phyloP scores from a whole-genome alignment of 1,140 invertebrate species.

The Phortica variegata region DNA sequence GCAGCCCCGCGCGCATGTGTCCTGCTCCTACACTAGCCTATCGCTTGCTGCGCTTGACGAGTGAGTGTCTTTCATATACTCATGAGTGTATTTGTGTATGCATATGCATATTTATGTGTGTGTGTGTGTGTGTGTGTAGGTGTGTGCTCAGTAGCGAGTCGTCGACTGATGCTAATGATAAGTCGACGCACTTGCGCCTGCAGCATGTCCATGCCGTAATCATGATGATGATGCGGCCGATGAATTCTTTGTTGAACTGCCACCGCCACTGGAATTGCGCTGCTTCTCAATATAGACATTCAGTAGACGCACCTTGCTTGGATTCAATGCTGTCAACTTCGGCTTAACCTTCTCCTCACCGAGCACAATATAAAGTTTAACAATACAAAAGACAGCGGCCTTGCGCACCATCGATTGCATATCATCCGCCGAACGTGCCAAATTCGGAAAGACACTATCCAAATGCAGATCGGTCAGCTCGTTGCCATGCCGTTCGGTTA shows the following conservation, averaged over 20 bases:
- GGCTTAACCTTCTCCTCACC: conserved; percentile 81
- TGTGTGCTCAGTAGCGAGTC: not conserved
- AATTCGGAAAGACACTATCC: conserved; percentile 80
- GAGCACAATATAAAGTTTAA: conserved; percentile 82
- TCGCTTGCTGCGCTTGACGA: conserved; percentile 19
- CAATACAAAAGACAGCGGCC: conserved; percentile 93
- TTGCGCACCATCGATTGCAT: conserved; percentile 87
- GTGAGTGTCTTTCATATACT: conserved; percentile 30
- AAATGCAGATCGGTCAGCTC: conserved; percentile 75
- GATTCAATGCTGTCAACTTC: conserved; percentile 74
- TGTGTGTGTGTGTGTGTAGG: conserved; percentile 11
- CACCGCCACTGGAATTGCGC: conserved; percentile 31
- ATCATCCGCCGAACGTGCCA: conserved; percentile 86
- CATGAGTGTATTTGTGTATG: conserved; percentile 9
- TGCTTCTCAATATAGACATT: conserved; percentile 54
- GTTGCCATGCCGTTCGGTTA: conserved; percentile 70
- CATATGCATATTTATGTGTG: conserved; percentile 4
- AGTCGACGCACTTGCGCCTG: not conserved
- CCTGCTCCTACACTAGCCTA: too few relatives aligned
- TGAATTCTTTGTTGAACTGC: conserved; percentile 48
- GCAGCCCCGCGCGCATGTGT: too few relatives aligned
- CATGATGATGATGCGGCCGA: conserved; percentile 52
- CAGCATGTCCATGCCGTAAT: conserved; percentile 27
- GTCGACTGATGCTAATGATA: too few relatives aligned
- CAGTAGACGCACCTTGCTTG: conserved; percentile 68